These are phyloP conservation scores for Epicampocera succincta DNA, from an alignment of 2,888 invertebrate species.

Conservation along the genomic window DNA sequence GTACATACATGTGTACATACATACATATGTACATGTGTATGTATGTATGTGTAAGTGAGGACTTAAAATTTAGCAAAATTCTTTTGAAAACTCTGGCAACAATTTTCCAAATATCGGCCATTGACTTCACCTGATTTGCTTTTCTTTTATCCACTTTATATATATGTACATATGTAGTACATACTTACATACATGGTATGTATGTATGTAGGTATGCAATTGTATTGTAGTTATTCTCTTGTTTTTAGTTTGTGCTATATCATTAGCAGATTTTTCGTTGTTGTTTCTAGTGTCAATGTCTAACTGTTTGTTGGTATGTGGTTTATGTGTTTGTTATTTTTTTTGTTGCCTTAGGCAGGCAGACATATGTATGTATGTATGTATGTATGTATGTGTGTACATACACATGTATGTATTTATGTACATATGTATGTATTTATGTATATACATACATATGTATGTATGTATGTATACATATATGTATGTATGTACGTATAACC, in stretches of 20 bases:
- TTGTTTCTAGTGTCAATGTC: slow-evolving; percentile 57
- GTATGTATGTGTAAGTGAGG: not conserved
- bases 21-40: too few species aligned
- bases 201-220: too few species aligned
- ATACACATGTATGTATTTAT: too few species aligned
- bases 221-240: not conserved
- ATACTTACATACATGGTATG: too few species aligned
- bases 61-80: not conserved
- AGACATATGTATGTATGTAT: too few species aligned
- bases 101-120: slow-evolving; percentile 28
- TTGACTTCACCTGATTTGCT: slow-evolving; percentile 45
- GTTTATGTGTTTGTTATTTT: slow-evolving; percentile 22
- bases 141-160: slow-evolving; percentile 15
- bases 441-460: too few species aligned
- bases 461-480: too few species aligned
- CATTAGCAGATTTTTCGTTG: slow-evolving; percentile 34
- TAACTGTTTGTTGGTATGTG: slow-evolving; percentile 32
- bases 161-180: not conserved
- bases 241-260: slow-evolving; percentile 23
- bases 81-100: not conserved
- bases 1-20: too few species aligned
- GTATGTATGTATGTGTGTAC: too few species aligned
- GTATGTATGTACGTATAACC: too few species aligned
- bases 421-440: too few species aligned
- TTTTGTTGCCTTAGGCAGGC: slow-evolving; percentile 42